phyloP scores from a whole-genome alignment of 2,888 invertebrate genomes.

The Cantharis rustica region DNA sequence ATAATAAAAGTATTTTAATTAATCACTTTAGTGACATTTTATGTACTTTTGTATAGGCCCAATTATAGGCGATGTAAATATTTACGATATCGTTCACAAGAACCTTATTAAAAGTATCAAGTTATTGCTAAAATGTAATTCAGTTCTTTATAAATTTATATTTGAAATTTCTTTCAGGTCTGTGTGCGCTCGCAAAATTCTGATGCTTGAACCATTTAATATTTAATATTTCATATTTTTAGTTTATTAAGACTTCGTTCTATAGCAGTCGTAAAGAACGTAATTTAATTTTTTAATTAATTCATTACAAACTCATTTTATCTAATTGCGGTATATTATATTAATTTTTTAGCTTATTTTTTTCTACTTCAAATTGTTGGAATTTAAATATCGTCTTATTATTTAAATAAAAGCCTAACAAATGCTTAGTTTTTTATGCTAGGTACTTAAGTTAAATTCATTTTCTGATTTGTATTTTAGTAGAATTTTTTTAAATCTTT shows the following conservation, averaged over 20 bases:
- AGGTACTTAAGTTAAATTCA: not conserved
- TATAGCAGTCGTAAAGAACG: not conserved
- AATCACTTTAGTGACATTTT: not conserved
- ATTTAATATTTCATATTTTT: not conserved
- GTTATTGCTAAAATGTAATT: not conserved
- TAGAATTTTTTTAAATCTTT: not conserved
- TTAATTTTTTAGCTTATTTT: not conserved
- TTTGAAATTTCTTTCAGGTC: not conserved
- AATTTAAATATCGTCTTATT: not conserved
- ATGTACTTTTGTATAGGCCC: not conserved
- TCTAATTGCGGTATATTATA: not conserved
- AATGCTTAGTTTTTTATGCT: not conserved
- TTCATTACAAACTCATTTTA: not conserved
- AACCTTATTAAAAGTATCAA: not conserved
- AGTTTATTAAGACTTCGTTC: not conserved
- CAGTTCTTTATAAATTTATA: not conserved
- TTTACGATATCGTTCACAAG: not conserved
- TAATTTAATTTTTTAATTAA: not conserved
- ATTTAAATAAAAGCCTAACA: not conserved
- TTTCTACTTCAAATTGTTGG: not conserved
- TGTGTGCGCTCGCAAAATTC: not conserved
- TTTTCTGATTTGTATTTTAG: not conserved
- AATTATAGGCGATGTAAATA: not conserved
- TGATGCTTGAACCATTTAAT: not conserved
- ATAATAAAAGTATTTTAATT: too few species aligned